Conservation (phyloP, 37 sponge, comb jelly and placozoan species). For the Aplysina aerophoba region DNA sequence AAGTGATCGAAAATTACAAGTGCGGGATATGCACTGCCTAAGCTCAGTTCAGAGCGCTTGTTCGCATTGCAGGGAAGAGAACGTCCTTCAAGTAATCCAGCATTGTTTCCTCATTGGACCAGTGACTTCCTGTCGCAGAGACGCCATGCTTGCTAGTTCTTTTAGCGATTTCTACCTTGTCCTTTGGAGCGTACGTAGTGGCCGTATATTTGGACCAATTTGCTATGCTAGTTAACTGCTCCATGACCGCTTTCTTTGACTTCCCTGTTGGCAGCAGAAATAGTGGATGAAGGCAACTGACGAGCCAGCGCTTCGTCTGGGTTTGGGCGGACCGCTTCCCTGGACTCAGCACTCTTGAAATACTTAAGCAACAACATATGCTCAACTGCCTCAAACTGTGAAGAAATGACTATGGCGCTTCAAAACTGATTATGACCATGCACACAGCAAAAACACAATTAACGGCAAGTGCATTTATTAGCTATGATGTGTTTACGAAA, state of each 20-base stretch:
- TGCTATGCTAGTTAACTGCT: not conserved
- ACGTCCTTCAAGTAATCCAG: conserved; percentile 12
- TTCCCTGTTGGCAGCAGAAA: conserved; percentile 30
- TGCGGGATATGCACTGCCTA: conserved; percentile 13
- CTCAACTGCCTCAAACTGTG: not conserved
- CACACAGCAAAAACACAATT: not conserved
- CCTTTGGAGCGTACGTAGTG: not conserved
- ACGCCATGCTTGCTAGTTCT: conserved; percentile 27
- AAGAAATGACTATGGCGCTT: not conserved
- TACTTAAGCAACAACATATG: conserved; percentile 17
- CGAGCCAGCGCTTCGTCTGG: not conserved
- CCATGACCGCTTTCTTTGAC: conserved; percentile 22
- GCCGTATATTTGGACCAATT: not conserved
- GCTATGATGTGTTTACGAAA: no score
- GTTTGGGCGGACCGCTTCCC: conserved; percentile 20
- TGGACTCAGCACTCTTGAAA: conserved; percentile 8
- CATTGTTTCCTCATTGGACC: conserved; percentile 33
- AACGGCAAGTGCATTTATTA: no score
- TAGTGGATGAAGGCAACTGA: conserved; percentile 7
- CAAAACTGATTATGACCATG: not conserved
- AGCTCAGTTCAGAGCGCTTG: conserved; percentile 4
- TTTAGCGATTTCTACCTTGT: conserved; percentile 18
- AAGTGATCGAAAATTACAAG: conserved; percentile 5
- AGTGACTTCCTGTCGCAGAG: not conserved
- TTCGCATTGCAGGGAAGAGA: not conserved